Percentiles rank a stretch among this genome's conserved stretches.
Conservation (phyloP, 1,140 invertebrate species). For the Lasaia peninsularis region DNA sequence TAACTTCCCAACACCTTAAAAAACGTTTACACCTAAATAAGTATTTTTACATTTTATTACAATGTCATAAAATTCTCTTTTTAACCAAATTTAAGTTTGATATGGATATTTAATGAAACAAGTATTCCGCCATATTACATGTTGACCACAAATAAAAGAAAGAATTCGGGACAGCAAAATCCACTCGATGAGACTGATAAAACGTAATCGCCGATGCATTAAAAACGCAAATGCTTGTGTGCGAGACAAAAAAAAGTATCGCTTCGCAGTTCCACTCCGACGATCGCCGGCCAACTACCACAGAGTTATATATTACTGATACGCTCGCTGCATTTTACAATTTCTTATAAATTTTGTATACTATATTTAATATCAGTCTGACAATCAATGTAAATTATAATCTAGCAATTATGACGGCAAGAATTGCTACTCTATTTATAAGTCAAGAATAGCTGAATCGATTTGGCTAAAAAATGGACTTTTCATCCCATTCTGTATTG, state of each 20-base stretch:
- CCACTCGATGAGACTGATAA: constrained; percentile 65
- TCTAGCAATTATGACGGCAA: too few species aligned
- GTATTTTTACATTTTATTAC: too few species aligned
- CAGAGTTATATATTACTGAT: constrained; percentile 2
- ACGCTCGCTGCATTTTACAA: neutral
- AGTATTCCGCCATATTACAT: neutral
- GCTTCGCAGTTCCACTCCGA: constrained; percentile 63
- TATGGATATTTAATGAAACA: constrained; percentile 1
- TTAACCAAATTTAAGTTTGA: neutral
- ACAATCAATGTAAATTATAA: too few species aligned
- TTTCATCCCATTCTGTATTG: too few species aligned
- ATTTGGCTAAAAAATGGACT: too few species aligned
- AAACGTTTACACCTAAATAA: too few species aligned
- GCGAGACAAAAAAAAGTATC: constrained; percentile 65
- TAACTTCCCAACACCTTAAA: too few species aligned
- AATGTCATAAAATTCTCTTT: neutral
- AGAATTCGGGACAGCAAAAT: constrained; percentile 48
- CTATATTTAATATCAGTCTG: constrained; percentile 23
- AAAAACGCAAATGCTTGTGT: constrained; percentile 61
- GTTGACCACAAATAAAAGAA: constrained; percentile 12
- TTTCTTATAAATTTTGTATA: neutral
- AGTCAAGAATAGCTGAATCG: too few species aligned
- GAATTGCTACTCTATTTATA: too few species aligned
- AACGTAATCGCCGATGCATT: constrained; percentile 67
- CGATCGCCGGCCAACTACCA: constrained; percentile 30